Percentiles rank a stretch among this genome's conserved stretches.
Conservation (phyloP, 2,113 vertebrate genomes). For the Atlantisia rogersi region DNA sequence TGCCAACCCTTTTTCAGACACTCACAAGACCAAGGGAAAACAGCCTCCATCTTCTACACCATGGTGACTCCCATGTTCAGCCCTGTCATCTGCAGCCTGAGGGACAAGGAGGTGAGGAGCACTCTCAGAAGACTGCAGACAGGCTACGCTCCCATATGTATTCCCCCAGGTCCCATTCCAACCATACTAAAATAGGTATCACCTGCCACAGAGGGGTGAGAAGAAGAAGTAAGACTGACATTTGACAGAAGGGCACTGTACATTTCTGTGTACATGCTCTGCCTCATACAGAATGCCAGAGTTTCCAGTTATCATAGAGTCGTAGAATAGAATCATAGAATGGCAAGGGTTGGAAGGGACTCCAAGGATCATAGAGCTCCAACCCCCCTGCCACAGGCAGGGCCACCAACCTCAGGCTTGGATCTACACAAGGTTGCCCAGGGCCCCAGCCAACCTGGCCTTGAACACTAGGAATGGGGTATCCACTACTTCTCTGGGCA, state of each 20-base stretch:
- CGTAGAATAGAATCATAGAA: too few relatives aligned
- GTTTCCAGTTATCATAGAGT: too few relatives aligned
- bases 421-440: too few relatives aligned
- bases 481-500: too few relatives aligned
- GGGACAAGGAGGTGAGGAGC: constrained; percentile 40
- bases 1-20: background rate
- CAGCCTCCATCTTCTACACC: constrained; percentile 22
- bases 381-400: too few relatives aligned
- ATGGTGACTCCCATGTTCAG: constrained; percentile 46
- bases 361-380: too few relatives aligned
- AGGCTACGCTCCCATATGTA: fast-evolving
- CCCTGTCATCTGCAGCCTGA: constrained; percentile 42
- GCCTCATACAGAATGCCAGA: background rate
- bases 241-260: background rate
- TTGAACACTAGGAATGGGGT: too few relatives aligned
- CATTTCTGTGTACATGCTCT: background rate
- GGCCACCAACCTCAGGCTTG: too few relatives aligned
- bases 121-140: background rate
- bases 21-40: background rate
- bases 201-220: background rate
- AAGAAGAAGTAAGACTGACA: background rate
- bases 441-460: too few relatives aligned
- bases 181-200: fast-evolving
- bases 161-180: background rate
- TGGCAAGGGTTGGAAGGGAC: too few relatives aligned